Conservation (phyloP, 2,888 invertebrate genomes). For the Meloe dianella region DNA sequence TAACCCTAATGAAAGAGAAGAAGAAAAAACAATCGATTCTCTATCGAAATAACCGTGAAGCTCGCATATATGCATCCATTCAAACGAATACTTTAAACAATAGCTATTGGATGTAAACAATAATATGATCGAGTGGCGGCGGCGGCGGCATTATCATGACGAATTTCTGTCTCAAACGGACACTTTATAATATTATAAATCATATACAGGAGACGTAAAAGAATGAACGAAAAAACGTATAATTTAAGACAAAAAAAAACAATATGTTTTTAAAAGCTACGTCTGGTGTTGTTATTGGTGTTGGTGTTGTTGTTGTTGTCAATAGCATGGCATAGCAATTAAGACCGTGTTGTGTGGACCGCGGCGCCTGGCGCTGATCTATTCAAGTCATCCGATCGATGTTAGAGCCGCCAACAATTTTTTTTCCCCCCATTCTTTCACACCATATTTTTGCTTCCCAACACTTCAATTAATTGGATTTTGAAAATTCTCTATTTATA, state of each 20-base stretch:
- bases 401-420: background rate
- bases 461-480: background rate
- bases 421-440: background rate
- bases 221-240: background rate
- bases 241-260: background rate
- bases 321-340: background rate
- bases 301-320: background rate
- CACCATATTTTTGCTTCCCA: background rate
- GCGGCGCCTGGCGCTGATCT: slow-evolving; percentile 4
- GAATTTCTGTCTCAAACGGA: slow-evolving; percentile 6
- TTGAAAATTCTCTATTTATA: background rate
- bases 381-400: background rate
- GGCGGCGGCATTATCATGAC: slow-evolving; percentile 5
- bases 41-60: background rate
- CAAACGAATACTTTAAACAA: background rate
- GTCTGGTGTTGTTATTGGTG: background rate
- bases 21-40: too few relatives aligned
- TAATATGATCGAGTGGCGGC: background rate
- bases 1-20: too few relatives aligned
- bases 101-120: slow-evolving; percentile 6
- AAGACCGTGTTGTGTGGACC: background rate
- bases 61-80: background rate
- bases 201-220: background rate
- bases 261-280: slow-evolving; percentile 5
- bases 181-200: background rate